These are phyloP conservation scores for Odontocerum albicorne DNA, from an alignment of 2,888 invertebrate species.

Conservation along the genomic window DNA sequence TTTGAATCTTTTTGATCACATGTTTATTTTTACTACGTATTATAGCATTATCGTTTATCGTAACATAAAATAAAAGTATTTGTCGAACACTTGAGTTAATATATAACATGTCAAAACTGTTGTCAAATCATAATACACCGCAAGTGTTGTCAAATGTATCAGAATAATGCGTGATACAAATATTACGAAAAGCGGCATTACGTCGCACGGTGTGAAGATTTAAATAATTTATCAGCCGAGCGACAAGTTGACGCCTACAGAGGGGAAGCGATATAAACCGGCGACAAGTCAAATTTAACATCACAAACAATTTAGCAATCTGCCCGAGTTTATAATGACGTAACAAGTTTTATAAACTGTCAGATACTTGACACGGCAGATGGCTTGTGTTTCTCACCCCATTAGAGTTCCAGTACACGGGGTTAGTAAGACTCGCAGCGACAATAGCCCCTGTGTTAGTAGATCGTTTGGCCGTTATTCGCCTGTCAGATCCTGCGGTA, in stretches of 20 bases:
- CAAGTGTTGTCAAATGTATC: no score
- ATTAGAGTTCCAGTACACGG: constrained; percentile 8
- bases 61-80: no score
- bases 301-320: constrained; percentile 35
- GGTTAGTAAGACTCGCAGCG: constrained; percentile 4
- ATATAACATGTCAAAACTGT: no score
- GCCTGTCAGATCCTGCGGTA: constrained; percentile 23
- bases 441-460: constrained; percentile 16
- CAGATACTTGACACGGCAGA: constrained; percentile 31
- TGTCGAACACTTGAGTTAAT: no score
- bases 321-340: constrained; percentile 34
- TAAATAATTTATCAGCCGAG: constrained; percentile 14
- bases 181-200: constrained; percentile 1
- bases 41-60: no score
- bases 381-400: constrained; percentile 23
- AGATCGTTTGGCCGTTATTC: constrained; percentile 19
- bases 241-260: constrained; percentile 11
- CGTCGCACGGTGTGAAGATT: constrained; percentile 9
- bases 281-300: constrained; percentile 33
- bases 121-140: no score
- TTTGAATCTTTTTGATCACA: no score
- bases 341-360: constrained; percentile 36
- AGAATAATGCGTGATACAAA: no score
- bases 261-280: constrained; percentile 13
- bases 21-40: no score